A percentile compares a stretch with the other conserved stretches of the same genome.
Conservation (phyloP, 2,797 vertebrate species). For the Sebastes paucispinis region DNA sequence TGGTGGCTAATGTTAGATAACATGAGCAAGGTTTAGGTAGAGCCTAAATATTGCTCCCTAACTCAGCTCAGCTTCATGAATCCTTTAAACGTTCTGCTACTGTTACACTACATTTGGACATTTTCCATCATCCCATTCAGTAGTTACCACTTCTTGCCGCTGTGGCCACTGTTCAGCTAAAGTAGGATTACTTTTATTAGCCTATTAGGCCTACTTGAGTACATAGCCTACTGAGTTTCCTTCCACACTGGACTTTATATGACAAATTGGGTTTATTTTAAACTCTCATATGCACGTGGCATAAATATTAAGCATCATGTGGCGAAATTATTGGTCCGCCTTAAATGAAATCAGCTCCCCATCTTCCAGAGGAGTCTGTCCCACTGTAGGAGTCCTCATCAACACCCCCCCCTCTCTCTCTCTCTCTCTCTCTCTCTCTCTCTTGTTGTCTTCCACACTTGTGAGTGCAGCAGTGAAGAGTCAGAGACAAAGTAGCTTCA, state of each 20-base stretch:
- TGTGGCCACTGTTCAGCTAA: no score
- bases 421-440: no score
- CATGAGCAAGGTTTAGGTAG: no score
- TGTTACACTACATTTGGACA: no score
- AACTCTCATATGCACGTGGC: background rate
- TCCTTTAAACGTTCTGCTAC: no score
- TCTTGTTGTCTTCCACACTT: background rate
- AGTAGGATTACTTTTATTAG: background rate
- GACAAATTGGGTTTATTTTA: background rate
- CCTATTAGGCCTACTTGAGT: background rate
- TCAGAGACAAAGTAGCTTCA: no score
- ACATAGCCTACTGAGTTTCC: background rate
- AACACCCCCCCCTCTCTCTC: background rate
- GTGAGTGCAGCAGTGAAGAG: background rate
- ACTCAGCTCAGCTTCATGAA: no score
- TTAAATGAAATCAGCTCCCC: constrained; percentile 59
- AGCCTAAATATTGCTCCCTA: no score
- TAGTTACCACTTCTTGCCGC: no score
- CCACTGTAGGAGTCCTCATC: constrained; percentile 21
- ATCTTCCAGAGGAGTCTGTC: constrained; percentile 26
- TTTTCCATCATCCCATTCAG: no score
- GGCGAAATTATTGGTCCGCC: constrained; percentile 45
- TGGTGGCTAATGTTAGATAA: no score
- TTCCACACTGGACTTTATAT: background rate
- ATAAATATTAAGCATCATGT: background rate